phyloP scores from a whole-genome alignment of 2,888 invertebrate species.

The Phyllotreta striolata region DNA sequence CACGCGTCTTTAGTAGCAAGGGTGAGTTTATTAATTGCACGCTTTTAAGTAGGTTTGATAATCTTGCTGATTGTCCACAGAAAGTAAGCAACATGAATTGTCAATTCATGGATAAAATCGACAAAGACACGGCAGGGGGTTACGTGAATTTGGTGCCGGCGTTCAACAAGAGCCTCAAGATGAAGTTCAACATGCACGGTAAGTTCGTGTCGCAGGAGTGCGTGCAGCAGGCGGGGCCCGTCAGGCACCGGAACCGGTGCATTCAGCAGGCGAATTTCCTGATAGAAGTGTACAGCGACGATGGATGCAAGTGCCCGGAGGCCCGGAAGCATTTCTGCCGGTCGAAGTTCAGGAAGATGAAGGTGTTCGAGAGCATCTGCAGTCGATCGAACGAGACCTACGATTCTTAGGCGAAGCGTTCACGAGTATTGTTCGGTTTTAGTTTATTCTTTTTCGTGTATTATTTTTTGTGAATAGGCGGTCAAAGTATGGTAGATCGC shows the following conservation, averaged over 20 bases:
- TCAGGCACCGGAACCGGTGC: slow-evolving; percentile 24
- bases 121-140: slow-evolving; percentile 10
- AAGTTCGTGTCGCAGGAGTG: slow-evolving; percentile 26
- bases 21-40: slow-evolving; percentile 45
- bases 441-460: neutral
- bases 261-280: slow-evolving; percentile 16
- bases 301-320: slow-evolving; percentile 33
- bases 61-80: slow-evolving; percentile 32
- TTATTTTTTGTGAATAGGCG: slow-evolving; percentile 8
- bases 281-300: slow-evolving; percentile 23
- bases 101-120: slow-evolving; percentile 36
- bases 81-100: slow-evolving; percentile 32
- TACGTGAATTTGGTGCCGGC: slow-evolving; percentile 34
- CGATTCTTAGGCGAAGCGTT: slow-evolving; percentile 9
- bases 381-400: slow-evolving; percentile 24
- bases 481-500: slow-evolving; percentile 6
- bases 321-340: slow-evolving; percentile 27
- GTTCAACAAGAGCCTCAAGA: slow-evolving; percentile 30
- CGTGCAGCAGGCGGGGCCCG: no score
- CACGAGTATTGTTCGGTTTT: no score
- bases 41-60: neutral
- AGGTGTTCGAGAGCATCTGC: slow-evolving; percentile 31
- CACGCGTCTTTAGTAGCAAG: slow-evolving; percentile 46
- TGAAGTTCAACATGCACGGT: slow-evolving; percentile 39
- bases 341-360: slow-evolving; percentile 24